These are phyloP conservation scores for Leucosticte australis DNA, from an alignment of 2,113 vertebrate species.

Conservation along the genomic window DNA sequence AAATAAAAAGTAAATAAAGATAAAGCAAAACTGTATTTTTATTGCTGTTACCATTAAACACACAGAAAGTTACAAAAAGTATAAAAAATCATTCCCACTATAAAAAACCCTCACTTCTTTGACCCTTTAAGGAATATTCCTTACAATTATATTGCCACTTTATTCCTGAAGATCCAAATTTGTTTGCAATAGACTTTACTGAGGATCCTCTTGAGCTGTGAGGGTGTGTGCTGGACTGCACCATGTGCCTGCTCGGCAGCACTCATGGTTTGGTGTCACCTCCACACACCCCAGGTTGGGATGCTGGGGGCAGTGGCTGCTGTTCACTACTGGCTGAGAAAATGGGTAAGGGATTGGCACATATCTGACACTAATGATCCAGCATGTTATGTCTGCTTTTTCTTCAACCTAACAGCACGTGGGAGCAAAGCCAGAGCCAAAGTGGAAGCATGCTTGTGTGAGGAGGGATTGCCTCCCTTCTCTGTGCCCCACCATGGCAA, in stretches of 20 bases:
- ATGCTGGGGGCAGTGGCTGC: background rate
- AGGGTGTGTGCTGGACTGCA: background rate
- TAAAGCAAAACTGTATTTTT: background rate
- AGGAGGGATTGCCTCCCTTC: background rate
- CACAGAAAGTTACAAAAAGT: background rate
- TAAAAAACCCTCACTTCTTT: background rate
- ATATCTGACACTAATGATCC: background rate
- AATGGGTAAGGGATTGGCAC: background rate
- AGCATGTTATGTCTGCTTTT: background rate
- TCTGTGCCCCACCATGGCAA: accelerated
- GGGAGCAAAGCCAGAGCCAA: background rate
- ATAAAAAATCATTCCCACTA: background rate
- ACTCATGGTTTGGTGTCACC: background rate
- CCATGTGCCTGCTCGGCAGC: accelerated
- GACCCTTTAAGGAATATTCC: background rate
- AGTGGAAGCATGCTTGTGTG: background rate
- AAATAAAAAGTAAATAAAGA: background rate
- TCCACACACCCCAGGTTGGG: background rate
- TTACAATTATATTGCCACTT: background rate
- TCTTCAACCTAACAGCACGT: background rate
- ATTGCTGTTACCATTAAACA: background rate
- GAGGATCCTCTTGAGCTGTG: background rate
- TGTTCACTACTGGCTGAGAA: background rate
- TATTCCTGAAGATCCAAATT: background rate
- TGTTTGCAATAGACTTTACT: background rate